Conservation (phyloP, 1,140 invertebrate genomes). For the Araneus ventricosus region DNA sequence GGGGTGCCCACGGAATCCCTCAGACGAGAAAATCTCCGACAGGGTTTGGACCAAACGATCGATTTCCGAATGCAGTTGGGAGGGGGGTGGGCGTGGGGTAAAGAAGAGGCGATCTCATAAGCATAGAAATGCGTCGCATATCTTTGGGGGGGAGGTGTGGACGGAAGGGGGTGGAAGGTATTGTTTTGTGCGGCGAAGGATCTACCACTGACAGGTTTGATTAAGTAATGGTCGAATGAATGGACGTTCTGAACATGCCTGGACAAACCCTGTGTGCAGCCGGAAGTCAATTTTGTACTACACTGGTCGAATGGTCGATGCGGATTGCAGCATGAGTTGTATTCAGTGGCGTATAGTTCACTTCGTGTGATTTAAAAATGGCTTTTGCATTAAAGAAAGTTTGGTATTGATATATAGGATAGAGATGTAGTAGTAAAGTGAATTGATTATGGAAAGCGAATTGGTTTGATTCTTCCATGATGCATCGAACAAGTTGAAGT, state of each 20-base stretch:
- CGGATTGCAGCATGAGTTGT: neutral
- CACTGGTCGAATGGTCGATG: neutral
- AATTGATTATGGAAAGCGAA: too few species aligned
- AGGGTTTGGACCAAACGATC: slow-evolving; percentile 4
- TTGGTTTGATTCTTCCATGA: too few species aligned
- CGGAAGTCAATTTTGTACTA: neutral
- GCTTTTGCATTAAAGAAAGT: too few species aligned
- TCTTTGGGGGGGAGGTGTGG: neutral
- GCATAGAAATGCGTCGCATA: slow-evolving; percentile 60
- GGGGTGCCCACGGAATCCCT: slow-evolving; percentile 9
- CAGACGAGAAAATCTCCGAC: slow-evolving; percentile 32
- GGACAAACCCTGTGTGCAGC: neutral
- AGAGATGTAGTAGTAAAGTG: too few species aligned
- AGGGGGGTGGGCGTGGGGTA: neutral
- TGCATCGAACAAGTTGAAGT: too few species aligned
- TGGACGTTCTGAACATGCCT: neutral
- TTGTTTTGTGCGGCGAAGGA: slow-evolving; percentile 4
- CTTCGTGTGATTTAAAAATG: too few species aligned
- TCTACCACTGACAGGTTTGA: slow-evolving; percentile 44
- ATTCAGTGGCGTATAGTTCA: neutral
- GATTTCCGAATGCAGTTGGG: neutral
- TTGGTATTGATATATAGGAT: too few species aligned
- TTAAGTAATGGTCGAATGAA: slow-evolving; percentile 60
- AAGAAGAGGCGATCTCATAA: slow-evolving; percentile 55
- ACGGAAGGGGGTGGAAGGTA: neutral